Evolutionary conservation across 2,113 vertebrate species (phyloP), one percentile per base, ranked within the genome.

Genomic region (Xiphophorus hellerii): DNA sequence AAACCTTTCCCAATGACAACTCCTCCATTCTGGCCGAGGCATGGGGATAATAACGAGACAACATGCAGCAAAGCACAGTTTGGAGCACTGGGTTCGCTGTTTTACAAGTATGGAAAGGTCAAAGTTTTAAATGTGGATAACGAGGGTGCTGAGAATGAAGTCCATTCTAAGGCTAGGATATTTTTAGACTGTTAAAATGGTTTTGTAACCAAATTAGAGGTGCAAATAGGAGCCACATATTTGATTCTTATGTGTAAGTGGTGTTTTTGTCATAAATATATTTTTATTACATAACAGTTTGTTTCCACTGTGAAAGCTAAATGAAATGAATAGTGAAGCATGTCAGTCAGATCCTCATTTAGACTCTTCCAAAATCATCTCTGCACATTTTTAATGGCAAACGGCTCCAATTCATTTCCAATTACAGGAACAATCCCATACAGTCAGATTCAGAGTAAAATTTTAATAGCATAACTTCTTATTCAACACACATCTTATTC

Each of bases 41-140:
- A 76, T 22, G 61, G 51, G 69, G 81, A 72, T 82, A 77, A 79
- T 37, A 82, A 86, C 66, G 75, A 81, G 66, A 44, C 74, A 77
- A 30, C 25, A 75, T 76, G 66, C 37, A 69, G 74, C 54, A 62
- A 22, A 73, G 73, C 71, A 76, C 37, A 62, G 60, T 78, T 66
- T 3, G 25, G 71, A 62, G 37, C 74, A 68, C 66, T 66, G 51
- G 48, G n/a, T 22, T 48, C 4, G 39, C 71, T 78, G 62, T 54
- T 72, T 66, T 65, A 62, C 39, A 75, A 69, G 48, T 71, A 48
- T 27, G 30, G 61, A 83, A 85, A 87, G 70, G 71, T 78, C 37
- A 64, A 77, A 71, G 64, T 48, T 17, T 48, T 48, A 48, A 48
- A 20, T 48, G 44, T 58, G 51, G 10, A 58, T 58, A 25, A 58